Evolutionary conservation across 2,113 vertebrate genomes (phyloP), one percentile per base, ranked within the genome.

Genomic region (Ochotona curzoniae): DNA sequence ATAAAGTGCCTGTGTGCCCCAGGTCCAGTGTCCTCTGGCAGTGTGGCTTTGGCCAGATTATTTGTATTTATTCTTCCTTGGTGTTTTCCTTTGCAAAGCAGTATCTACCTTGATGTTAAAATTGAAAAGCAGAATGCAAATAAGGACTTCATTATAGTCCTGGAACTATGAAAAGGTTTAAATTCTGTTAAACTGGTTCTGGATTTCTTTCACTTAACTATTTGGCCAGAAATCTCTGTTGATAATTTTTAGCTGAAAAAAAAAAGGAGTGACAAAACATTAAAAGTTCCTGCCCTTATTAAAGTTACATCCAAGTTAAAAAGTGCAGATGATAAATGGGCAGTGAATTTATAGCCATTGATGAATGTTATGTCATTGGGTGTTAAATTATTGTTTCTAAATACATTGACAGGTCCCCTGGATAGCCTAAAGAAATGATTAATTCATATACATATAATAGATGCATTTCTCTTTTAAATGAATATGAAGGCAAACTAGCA

Each of bases 391-490:
- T 32, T 89, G 7, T 25, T 70, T 26, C 51, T 92, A 44, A 44
- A 83, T 87, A 28, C 51, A 87, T 78, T 82, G 49, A 7, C 30
- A 78, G 17, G 88, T 94, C 79, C 57, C 12, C n/a, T 90, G n/a
- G 30, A 54, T 35, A 74, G 18, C 21, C 30, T 63, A 76, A 64
- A 83, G 12, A 8, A 51, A 26, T 74, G 64, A 47, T n/a, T 90
- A 35, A 67, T 80, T 89, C 84, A 84, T 61, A 9, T 75, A 18
- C 26, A 80, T 54, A 23, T 26, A 35, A 51, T 75, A 78, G 79
- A 63, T 92, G 15, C 13, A 21, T 94, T 94, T 93, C 49, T 87
- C 49, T 86, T 70, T 38, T 67, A 54, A 93, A 67, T 66, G 28
- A 71, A 30, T 92, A 66, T 80, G 28, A 88, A 94, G 54, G 26